Evolutionary conservation across 1,140 invertebrate genomes (phyloP).

Genomic region (Drosophila kanapiae): DNA sequence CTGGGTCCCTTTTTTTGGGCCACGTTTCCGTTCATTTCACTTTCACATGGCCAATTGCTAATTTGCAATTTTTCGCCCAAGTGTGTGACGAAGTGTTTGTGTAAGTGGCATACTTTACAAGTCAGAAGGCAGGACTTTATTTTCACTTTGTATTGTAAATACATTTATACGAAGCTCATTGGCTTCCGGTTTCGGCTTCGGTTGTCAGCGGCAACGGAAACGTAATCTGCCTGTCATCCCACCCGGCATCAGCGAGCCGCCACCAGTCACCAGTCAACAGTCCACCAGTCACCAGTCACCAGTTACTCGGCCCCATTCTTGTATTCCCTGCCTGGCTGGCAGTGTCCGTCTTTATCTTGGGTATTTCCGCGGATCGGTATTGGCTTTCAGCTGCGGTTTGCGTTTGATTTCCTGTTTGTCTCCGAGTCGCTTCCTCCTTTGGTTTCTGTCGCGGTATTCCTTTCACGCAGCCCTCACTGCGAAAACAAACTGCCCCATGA

Average conservation of each 20-base stretch:
- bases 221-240: slow-evolving; percentile 82
- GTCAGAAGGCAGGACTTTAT: slow-evolving; percentile 39
- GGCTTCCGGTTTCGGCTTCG: slow-evolving; percentile 71
- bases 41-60: slow-evolving; percentile 57
- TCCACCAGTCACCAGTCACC: slow-evolving; percentile 12
- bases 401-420: slow-evolving; percentile 79
- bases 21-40: slow-evolving; percentile 62
- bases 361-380: slow-evolving; percentile 71
- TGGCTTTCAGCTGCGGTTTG: slow-evolving; percentile 67
- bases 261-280: slow-evolving; percentile 23
- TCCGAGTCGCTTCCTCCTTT: slow-evolving; percentile 44
- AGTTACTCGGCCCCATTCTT: slow-evolving; percentile 42
- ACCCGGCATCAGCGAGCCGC: slow-evolving; percentile 34
- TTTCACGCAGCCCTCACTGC: slow-evolving; percentile 19
- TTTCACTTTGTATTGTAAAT: slow-evolving; percentile 72
- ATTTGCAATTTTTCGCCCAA: slow-evolving; percentile 55
- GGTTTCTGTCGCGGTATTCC: slow-evolving; percentile 28
- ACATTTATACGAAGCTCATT: slow-evolving; percentile 79
- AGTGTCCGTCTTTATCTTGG: slow-evolving; percentile 56
- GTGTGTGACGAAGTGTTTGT: slow-evolving; percentile 40
- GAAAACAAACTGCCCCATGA: neutral
- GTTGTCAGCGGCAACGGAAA: slow-evolving; percentile 76
- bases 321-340: slow-evolving; percentile 5
- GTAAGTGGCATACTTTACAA: slow-evolving; percentile 45
- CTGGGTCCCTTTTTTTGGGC: slow-evolving; percentile 34